A percentile compares a stretch with the other conserved stretches of the same genome.
Conservation (phyloP, 1,140 invertebrate genomes). For the Colletes gigas region DNA sequence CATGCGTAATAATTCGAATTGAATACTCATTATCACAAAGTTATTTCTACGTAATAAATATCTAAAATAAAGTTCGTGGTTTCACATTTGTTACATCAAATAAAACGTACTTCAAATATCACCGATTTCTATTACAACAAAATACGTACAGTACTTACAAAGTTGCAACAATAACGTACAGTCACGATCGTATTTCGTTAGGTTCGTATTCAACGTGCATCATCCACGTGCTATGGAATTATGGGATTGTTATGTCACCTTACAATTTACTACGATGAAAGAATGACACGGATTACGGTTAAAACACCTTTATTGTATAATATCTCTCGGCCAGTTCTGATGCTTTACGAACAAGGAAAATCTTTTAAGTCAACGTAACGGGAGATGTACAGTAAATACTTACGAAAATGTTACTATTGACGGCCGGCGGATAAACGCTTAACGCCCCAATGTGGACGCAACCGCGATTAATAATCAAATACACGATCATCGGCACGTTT, state of each 20-base stretch:
- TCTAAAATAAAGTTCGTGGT: background rate
- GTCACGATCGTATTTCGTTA: background rate
- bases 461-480: background rate
- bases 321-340: background rate
- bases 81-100: background rate
- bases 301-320: background rate
- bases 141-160: background rate
- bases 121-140: background rate
- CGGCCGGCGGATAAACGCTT: conserved; percentile 5
- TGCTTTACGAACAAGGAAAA: background rate
- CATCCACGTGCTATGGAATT: conserved; percentile 44
- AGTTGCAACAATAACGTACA: background rate
- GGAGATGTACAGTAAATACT: conserved; percentile 22
- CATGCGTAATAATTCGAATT: no score
- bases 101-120: background rate
- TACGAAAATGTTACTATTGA: conserved; percentile 22
- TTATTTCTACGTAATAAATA: background rate
- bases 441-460: background rate
- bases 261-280: background rate
- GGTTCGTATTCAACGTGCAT: conserved; percentile 2
- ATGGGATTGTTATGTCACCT: conserved; percentile 27
- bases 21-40: no score
- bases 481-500: background rate
- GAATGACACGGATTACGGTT: background rate
- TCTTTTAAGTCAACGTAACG: conserved; percentile 10